A percentile compares a stretch with the other conserved stretches of the same genome.
phyloP scores from a whole-genome alignment of 2,797 vertebrate genomes.

The Cygnus olor region DNA sequence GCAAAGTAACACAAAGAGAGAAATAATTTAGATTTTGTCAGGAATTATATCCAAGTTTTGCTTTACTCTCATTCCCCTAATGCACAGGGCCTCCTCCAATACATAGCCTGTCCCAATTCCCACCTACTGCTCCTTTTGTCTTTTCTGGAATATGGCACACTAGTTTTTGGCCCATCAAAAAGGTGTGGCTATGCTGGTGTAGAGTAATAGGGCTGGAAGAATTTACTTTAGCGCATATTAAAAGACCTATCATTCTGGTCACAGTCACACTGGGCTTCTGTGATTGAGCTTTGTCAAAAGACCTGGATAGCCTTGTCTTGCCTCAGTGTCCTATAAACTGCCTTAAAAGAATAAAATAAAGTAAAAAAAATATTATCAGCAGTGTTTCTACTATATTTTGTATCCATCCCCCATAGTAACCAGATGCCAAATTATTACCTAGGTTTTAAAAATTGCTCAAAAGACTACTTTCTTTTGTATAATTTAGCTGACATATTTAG shows the following conservation, averaged over 20 bases:
- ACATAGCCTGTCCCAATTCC: constrained; percentile 29
- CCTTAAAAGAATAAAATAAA: neutral
- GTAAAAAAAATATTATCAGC: neutral
- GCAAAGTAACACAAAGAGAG: neutral
- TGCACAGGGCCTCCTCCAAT: neutral
- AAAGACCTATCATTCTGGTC: neutral
- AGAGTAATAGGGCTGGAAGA: constrained; percentile 27
- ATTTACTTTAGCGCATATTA: neutral
- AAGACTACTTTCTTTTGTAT: neutral
- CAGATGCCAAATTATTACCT: neutral
- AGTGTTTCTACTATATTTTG: neutral
- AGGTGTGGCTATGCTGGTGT: constrained; percentile 39
- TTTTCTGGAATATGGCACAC: constrained; percentile 28
- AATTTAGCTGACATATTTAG: neutral
- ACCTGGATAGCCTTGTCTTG: neutral
- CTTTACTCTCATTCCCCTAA: neutral
- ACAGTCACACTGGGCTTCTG: neutral
- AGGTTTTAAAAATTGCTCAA: neutral
- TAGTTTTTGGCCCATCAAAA: constrained; percentile 47
- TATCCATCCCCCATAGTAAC: neutral
- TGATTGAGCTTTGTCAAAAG: neutral
- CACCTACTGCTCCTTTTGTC: constrained; percentile 55
- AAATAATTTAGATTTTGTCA: neutral
- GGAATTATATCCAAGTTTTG: neutral
- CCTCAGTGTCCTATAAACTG: neutral